Evolutionary conservation across 2,888 invertebrate species (phyloP).

Genomic region (Drosophila niveifrons): DNA sequence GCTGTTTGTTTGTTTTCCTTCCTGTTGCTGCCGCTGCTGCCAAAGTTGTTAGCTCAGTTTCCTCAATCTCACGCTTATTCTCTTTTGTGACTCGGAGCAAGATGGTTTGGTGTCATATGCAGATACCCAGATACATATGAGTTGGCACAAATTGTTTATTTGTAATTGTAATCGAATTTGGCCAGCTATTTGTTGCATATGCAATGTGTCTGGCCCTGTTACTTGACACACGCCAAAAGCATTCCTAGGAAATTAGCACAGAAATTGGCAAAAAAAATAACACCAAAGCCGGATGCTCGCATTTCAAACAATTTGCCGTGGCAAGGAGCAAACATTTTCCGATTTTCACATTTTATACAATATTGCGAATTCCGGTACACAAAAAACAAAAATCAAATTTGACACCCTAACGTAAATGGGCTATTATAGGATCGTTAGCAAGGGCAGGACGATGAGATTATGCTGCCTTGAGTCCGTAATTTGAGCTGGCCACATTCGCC

Average conservation of each 20-base stretch:
- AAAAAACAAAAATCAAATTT: conserved; percentile 46
- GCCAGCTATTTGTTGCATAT: conserved; percentile 28
- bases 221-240: conserved; percentile 69
- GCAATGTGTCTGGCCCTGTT: conserved; percentile 27
- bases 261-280: conserved; percentile 30
- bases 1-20: conserved; percentile 34
- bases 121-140: conserved; percentile 41
- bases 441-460: conserved; percentile 39
- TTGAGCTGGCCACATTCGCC: conserved; percentile 61
- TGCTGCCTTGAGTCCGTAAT: conserved; percentile 53
- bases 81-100: conserved; percentile 7
- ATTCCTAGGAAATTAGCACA: conserved; percentile 45
- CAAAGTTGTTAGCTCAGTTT: conserved; percentile 43
- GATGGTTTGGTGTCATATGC: conserved; percentile 64
- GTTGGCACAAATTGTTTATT: conserved; percentile 1
- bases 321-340: conserved; percentile 30
- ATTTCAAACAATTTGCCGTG: conserved; percentile 74
- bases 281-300: conserved; percentile 57
- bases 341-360: conserved; percentile 68
- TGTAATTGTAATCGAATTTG: conserved; percentile 22
- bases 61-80: conserved; percentile 5
- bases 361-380: conserved; percentile 71
- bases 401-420: conserved; percentile 61
- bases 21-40: conserved; percentile 35
- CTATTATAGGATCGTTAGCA: conserved; percentile 60